phyloP scores from a whole-genome alignment of 2,113 vertebrate species.

The Vireo altiloquus region DNA sequence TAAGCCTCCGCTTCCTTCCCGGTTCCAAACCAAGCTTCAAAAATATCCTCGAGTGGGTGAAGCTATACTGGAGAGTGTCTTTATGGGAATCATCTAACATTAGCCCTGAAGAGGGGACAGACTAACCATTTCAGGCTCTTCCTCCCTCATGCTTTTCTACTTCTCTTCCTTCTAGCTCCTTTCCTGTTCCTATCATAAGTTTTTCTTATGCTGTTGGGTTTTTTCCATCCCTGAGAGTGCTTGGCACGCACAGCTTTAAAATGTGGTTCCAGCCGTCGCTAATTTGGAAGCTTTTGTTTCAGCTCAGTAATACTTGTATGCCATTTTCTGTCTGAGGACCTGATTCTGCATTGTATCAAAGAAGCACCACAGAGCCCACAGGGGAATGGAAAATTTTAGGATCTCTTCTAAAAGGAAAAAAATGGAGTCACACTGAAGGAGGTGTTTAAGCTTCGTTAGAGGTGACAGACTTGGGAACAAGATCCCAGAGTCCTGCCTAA shows the following conservation, averaged over 20 bases:
- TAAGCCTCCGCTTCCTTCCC: slow-evolving; percentile 4
- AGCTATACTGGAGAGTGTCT: neutral
- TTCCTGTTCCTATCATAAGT: neutral
- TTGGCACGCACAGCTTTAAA: neutral
- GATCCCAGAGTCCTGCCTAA: neutral
- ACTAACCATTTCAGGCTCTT: neutral
- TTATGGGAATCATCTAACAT: neutral
- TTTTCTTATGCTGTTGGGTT: neutral
- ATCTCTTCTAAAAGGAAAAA: neutral
- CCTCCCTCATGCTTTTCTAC: neutral
- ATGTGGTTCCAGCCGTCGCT: neutral
- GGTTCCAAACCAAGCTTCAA: neutral
- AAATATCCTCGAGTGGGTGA: slow-evolving; percentile 20
- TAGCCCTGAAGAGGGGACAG: neutral
- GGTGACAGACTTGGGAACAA: neutral
- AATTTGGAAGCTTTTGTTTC: neutral
- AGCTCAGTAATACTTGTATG: neutral
- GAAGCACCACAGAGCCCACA: neutral
- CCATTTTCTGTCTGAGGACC: neutral
- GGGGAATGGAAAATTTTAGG: neutral
- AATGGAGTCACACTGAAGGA: neutral
- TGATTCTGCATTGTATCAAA: neutral
- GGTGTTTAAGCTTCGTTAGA: neutral
- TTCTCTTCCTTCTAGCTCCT: neutral
- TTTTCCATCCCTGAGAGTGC: neutral